These are phyloP conservation scores for Chlorops oryzae DNA, from an alignment of 1,140 invertebrate species.

Conservation along the genomic window DNA sequence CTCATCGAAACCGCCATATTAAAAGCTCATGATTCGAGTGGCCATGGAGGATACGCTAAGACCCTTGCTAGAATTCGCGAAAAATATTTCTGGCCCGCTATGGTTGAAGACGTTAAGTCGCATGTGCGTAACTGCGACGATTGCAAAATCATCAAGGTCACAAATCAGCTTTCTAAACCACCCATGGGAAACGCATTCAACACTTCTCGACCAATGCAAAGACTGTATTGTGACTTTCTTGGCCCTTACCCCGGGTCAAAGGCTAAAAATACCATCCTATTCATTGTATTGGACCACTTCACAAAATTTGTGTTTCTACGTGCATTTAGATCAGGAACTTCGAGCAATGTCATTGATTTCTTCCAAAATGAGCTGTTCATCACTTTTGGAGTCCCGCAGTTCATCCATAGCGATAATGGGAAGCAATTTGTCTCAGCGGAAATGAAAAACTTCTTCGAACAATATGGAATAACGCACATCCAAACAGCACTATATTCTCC, in stretches of 20 bases:
- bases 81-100: too few relatives aligned
- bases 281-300: conserved; percentile 8
- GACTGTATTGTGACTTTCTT: conserved; percentile 9
- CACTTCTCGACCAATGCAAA: conserved; percentile 12
- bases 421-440: conserved; percentile 5
- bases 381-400: conserved; percentile 1
- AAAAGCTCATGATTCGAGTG: not conserved
- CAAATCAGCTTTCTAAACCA: not conserved
- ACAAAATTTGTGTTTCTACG: conserved; percentile 4
- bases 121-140: too few relatives aligned
- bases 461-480: conserved; percentile 5
- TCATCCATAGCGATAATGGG: conserved; percentile 5
- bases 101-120: too few relatives aligned
- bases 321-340: not conserved
- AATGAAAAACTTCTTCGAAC: not conserved
- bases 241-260: conserved; percentile 14
- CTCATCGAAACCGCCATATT: not conserved
- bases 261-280: conserved; percentile 8
- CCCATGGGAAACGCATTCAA: not conserved
- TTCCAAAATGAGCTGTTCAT: not conserved
- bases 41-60: conserved; percentile 6
- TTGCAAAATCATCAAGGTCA: not conserved
- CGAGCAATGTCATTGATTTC: not conserved
- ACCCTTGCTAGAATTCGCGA: too few relatives aligned
- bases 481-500: conserved; percentile 2